Base-by-base conservation (phyloP, 2,113 vertebrate species). In the Gasterosteus nipponicus region DNA sequence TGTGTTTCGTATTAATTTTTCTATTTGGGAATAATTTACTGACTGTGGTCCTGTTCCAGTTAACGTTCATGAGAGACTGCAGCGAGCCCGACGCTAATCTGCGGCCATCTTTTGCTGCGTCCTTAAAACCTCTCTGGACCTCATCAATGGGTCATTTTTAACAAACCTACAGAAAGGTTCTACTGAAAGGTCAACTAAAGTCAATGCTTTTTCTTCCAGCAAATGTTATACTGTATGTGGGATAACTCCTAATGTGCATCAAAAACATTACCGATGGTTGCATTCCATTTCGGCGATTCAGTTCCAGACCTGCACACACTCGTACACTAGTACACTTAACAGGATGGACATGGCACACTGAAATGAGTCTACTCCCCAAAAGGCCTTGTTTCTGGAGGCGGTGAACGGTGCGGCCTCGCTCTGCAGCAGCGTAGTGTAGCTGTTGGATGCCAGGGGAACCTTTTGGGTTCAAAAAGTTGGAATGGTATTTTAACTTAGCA, bases 1-100 rank as follows among this genome's bases (percentile, higher is more conserved):
- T 80, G 62, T n/a, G 67, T 16, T 47, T 41, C 65, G 78, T 69
- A 73, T 76, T 71, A 29, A 77, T 84, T 82, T 73, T 65, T 73
- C 78, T 63, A 2, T 72, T 69, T 49, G 47, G 63, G 46, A 54
- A 70, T 76, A 54, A 75, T 71, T 78, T 53, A 64, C 71, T 51
- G 65, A 72, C 70, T 65, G 68, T 54, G 46, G 31, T 58, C 16
- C 44, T 19, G 33, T 64, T 64, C 56, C 31, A 64, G 73, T 78
- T 73, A 69, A 66, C 56, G 69, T 59, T 76, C 63, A 33, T 51
- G 31, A 70, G 63, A 83, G 46, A 42, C 58, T 10, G 60, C 44
- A 12, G 61, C 1, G 16, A 29, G 46, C 29, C 44, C 22, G 22
- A 26, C 22, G 42, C 33, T 67, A 51, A 62, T 69, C 70, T 59